phyloP scores from a whole-genome alignment of 2,113 vertebrate genomes.

The Vulpes vulpes region DNA sequence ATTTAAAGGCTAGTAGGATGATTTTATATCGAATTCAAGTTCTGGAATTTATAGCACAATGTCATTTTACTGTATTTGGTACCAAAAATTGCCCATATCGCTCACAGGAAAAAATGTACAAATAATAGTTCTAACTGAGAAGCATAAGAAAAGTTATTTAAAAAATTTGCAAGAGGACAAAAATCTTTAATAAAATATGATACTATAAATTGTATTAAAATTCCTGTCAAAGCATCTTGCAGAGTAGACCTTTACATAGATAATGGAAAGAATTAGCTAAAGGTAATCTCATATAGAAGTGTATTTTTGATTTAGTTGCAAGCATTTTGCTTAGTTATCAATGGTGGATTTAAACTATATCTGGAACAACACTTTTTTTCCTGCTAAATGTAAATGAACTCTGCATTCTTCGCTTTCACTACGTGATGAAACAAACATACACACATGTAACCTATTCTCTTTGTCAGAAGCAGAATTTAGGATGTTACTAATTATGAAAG shows the following conservation, averaged over 20 bases:
- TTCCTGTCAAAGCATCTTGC: not conserved
- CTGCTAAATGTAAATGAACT: constrained; percentile 72
- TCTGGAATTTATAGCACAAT: constrained; percentile 2
- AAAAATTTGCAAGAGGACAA: not conserved
- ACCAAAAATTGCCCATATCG: not conserved
- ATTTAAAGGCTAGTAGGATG: not conserved
- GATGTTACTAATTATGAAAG: constrained; percentile 25
- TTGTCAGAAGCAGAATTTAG: not conserved
- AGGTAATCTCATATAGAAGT: too few relatives aligned
- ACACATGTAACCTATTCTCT: not conserved
- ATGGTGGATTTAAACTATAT: constrained; percentile 55
- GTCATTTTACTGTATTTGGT: not conserved
- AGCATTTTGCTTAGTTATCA: constrained; percentile 67
- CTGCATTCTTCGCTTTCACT: constrained; percentile 56
- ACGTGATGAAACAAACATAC: constrained; percentile 56
- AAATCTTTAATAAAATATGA: constrained; percentile 17
- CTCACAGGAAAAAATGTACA: not conserved
- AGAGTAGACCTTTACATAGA: not conserved
- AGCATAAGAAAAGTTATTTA: not conserved
- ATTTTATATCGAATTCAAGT: not conserved
- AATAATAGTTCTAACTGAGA: not conserved
- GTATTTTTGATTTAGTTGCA: not conserved
- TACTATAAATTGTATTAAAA: constrained; percentile 8
- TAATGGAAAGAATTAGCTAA: constrained; percentile 10
- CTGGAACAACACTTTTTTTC: constrained; percentile 3